Evolutionary conservation across 2,113 vertebrate genomes (phyloP).

Genomic region (Mungos mungo): DNA sequence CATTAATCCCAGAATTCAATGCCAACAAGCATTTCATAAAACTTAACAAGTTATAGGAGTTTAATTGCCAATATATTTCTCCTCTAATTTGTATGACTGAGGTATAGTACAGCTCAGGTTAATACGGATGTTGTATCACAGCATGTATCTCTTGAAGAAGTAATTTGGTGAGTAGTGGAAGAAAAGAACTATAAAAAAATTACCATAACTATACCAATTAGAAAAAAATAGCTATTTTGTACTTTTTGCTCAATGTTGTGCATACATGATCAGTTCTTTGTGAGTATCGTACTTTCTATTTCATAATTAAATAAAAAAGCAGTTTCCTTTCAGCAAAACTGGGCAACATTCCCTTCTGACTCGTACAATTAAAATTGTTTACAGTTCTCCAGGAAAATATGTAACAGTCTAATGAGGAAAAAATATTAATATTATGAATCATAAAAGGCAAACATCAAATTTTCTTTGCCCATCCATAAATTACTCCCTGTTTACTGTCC

Average conservation of each 20-base stretch:
- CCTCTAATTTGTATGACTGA: background rate
- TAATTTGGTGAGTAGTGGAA: background rate
- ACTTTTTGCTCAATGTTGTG: background rate
- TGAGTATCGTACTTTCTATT: background rate
- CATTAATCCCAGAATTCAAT: background rate
- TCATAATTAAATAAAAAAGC: background rate
- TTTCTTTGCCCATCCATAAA: background rate
- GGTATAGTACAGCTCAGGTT: background rate
- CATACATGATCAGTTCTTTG: background rate
- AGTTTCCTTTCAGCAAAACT: slow-evolving; percentile 35
- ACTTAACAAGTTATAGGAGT: background rate
- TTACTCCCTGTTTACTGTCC: background rate
- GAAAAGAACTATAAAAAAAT: background rate
- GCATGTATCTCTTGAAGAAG: background rate
- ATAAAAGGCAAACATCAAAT: slow-evolving; percentile 16
- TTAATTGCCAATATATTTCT: background rate
- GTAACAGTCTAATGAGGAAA: background rate
- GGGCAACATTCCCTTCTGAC: background rate
- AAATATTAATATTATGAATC: background rate
- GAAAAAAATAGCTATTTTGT: background rate
- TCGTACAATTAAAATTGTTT: background rate
- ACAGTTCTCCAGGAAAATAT: background rate
- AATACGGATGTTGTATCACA: background rate
- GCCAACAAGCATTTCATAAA: background rate
- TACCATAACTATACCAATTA: background rate